Evolutionary conservation across 2,888 invertebrate genomes (phyloP).

Genomic region (Lasioglossum pauxillum): DNA sequence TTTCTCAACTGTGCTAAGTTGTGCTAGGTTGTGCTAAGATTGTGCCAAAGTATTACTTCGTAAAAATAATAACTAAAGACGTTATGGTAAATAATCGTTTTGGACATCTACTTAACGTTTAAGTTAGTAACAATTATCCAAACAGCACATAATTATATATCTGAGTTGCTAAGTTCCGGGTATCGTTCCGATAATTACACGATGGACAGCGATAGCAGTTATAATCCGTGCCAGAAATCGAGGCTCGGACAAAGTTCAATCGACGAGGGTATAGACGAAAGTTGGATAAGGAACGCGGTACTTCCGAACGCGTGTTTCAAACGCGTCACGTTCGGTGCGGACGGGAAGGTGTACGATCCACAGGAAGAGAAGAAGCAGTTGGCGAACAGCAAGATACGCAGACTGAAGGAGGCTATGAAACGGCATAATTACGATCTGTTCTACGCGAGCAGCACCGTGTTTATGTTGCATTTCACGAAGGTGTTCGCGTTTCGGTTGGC

Average conservation of each 20-base stretch:
- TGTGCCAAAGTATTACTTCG: too few relatives aligned
- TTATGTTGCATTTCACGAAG: slow-evolving; percentile 89
- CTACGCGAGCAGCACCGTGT: slow-evolving; percentile 87
- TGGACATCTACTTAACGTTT: too few relatives aligned
- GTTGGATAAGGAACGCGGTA: slow-evolving; percentile 51
- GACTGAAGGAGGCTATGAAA: slow-evolving; percentile 72
- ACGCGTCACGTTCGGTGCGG: slow-evolving; percentile 72
- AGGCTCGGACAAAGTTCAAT: not conserved
- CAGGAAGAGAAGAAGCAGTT: slow-evolving; percentile 66
- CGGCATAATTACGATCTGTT: slow-evolving; percentile 75
- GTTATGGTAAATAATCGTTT: too few relatives aligned
- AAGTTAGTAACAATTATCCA: too few relatives aligned
- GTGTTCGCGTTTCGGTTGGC: slow-evolving; percentile 88
- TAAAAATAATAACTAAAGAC: too few relatives aligned
- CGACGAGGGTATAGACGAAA: slow-evolving; percentile 14
- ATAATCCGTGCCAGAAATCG: not conserved
- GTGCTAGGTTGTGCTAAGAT: too few relatives aligned
- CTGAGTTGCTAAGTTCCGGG: slow-evolving; percentile 86
- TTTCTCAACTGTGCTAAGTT: too few relatives aligned
- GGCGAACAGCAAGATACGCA: slow-evolving; percentile 73
- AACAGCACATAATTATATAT: too few relatives aligned
- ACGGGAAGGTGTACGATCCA: slow-evolving; percentile 76
- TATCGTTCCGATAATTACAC: slow-evolving; percentile 85
- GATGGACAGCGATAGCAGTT: slow-evolving; percentile 82
- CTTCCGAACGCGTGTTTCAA: slow-evolving; percentile 79